Conservation (phyloP, 2,888 invertebrate genomes). For the Prostheceraeus crozeri region DNA sequence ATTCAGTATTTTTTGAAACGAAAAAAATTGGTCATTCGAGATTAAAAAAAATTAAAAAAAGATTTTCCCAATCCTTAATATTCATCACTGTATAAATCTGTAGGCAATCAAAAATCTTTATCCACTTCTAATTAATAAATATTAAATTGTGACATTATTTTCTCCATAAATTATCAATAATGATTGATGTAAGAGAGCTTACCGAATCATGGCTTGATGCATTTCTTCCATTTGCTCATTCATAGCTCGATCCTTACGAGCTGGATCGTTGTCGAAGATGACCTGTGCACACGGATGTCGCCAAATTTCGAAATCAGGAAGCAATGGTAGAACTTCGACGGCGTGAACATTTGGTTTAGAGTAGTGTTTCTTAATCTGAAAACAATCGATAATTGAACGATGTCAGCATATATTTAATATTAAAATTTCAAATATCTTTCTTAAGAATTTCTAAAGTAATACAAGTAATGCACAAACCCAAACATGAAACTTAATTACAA, state of each 20-base stretch:
- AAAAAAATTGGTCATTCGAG: no score
- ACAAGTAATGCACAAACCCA: slow-evolving; percentile 39
- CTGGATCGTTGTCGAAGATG: slow-evolving; percentile 58
- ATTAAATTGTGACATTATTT: no score
- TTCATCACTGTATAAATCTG: no score
- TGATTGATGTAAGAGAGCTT: no score
- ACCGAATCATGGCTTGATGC: slow-evolving; percentile 31
- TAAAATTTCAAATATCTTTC: neutral
- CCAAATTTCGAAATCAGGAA: slow-evolving; percentile 91
- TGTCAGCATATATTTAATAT: neutral
- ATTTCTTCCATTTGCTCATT: slow-evolving; percentile 4
- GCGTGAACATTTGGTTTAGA: slow-evolving; percentile 89
- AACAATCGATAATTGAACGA: slow-evolving; percentile 8
- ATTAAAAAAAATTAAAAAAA: no score
- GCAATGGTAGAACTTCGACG: slow-evolving; percentile 76
- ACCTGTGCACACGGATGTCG: slow-evolving; percentile 91
- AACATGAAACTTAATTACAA: no score
- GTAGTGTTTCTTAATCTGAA: slow-evolving; percentile 86
- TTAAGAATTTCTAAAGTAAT: no score
- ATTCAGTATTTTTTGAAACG: no score
- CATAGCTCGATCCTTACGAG: slow-evolving; percentile 4
- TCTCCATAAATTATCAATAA: no score
- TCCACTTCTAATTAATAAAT: no score
- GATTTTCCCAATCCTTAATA: no score
- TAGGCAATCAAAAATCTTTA: no score